Evolutionary conservation across 2,888 invertebrate genomes (phyloP).

Genomic region (Adineta ricciae): DNA sequence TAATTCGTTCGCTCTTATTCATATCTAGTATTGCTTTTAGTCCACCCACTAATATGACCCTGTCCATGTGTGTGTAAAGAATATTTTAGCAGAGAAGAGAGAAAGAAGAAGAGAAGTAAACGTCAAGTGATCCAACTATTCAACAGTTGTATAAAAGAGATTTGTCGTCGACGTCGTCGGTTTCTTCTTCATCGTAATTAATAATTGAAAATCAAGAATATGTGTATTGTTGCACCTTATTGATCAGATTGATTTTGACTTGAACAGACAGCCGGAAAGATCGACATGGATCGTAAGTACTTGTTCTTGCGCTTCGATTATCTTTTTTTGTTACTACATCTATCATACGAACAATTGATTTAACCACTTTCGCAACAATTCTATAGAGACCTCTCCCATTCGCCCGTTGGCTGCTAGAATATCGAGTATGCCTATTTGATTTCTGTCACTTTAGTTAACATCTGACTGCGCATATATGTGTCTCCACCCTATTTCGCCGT

Average conservation of each 20-base stretch:
- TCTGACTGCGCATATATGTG: constrained; percentile 16
- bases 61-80: constrained; percentile 1
- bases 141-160: background rate
- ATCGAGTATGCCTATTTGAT: background rate
- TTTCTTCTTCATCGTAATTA: background rate
- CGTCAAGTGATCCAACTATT: constrained; percentile 4
- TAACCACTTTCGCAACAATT: constrained; percentile 22
- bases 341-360: constrained; percentile 13
- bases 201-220: background rate
- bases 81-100: background rate
- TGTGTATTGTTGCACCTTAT: background rate
- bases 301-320: constrained; percentile 8
- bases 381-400: constrained; percentile 12
- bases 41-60: constrained; percentile 5
- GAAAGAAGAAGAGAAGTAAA: background rate
- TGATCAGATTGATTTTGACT: background rate
- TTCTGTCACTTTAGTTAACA: constrained; percentile 19
- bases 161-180: background rate
- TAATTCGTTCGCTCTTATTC: background rate
- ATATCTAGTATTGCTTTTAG: background rate
- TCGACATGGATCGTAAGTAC: constrained; percentile 15
- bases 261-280: constrained; percentile 3
- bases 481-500: constrained; percentile 4
- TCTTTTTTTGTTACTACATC: background rate
- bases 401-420: constrained; percentile 1